Base-by-base conservation (phyloP, 2,888 invertebrate species). In the Torymus texanus region DNA sequence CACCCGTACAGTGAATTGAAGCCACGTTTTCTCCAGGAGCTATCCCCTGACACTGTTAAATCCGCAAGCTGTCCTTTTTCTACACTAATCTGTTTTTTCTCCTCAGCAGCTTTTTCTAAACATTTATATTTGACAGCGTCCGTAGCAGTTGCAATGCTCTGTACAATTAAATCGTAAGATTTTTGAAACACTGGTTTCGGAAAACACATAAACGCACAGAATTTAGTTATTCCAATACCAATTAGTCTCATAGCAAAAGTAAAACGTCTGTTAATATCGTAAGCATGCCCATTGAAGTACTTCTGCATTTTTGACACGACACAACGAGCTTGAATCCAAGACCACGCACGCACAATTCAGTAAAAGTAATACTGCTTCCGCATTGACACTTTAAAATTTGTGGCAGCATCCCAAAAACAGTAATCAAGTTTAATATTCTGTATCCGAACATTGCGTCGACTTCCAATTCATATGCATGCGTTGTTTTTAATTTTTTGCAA, bases 41-140 rank as follows among this genome's bases (percentile, higher is more conserved):
- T 82, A 24, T 83, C 82, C 8, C 82, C 82, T 1, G 79, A 82
- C n/a, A 83, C 83, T 29, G 62, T 79, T 2, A 83, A 58, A 8
- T 75, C 82, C 16, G 59, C 29, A n/a, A n/a, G n/a, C 41, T 67
- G 29, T 8, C 65, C 56, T 53, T 66, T 67, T 63, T 79, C 67
- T 1, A 79, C 2, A 70, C 61, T 70, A 68, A 74, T 51, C 51
- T 74, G 16, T 56, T 73, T 76, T 61, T 79, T 67, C 29, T 58
- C 21, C 10, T 58, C 16, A 5, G 59, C 62, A 66, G 68, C 72
- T 50, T 72, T 72, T 65, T 66, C 65, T 51, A 75, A 56, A 67
- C 41, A 53, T 18, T 21, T 41, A 16, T 1, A 18, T 29, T 53
- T 55, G 1, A 70, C 68, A 70, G 63, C 53, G 24, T 70, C 76